phyloP scores from a whole-genome alignment of 1,140 invertebrate species.

The Steinernema feltiae region DNA sequence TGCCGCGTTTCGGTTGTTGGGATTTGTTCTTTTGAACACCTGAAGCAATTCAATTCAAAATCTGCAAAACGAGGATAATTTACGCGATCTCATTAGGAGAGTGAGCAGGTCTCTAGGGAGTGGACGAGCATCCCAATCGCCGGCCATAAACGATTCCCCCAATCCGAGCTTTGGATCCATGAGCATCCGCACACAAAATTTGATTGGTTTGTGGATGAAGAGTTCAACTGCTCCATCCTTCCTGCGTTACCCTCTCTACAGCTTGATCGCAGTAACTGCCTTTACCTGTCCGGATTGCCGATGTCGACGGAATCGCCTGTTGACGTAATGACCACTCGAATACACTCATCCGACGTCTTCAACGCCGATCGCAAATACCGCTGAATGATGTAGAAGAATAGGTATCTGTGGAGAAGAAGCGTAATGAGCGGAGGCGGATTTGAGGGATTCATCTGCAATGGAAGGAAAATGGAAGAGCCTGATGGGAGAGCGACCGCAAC shows the following conservation, averaged over 20 bases:
- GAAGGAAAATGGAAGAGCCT: not conserved
- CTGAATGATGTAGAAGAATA: not conserved
- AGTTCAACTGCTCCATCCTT: conserved; percentile 17
- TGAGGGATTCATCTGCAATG: not conserved
- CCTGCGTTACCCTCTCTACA: not conserved
- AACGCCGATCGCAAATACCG: not conserved
- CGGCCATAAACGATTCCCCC: conserved; percentile 40
- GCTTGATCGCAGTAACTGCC: not conserved
- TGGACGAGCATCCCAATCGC: conserved; percentile 42
- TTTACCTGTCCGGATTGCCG: not conserved
- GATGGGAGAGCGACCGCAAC: not conserved
- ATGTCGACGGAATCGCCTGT: conserved; percentile 7
- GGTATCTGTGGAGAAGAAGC: not conserved
- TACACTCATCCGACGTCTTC: not conserved
- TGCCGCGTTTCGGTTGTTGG: not conserved
- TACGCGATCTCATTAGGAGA: conserved; percentile 32
- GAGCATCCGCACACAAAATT: conserved; percentile 31
- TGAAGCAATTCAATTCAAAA: too few relatives aligned
- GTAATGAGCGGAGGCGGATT: not conserved
- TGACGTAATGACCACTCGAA: not conserved
- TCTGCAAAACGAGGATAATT: too few relatives aligned
- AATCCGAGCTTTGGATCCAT: conserved; percentile 41
- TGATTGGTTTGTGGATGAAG: conserved; percentile 28
- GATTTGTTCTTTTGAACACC: not conserved
- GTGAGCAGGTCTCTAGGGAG: conserved; percentile 39